These are phyloP conservation scores for Oegoconia quadripuncta DNA, from an alignment of 2,888 invertebrate species.

Conservation along the genomic window DNA sequence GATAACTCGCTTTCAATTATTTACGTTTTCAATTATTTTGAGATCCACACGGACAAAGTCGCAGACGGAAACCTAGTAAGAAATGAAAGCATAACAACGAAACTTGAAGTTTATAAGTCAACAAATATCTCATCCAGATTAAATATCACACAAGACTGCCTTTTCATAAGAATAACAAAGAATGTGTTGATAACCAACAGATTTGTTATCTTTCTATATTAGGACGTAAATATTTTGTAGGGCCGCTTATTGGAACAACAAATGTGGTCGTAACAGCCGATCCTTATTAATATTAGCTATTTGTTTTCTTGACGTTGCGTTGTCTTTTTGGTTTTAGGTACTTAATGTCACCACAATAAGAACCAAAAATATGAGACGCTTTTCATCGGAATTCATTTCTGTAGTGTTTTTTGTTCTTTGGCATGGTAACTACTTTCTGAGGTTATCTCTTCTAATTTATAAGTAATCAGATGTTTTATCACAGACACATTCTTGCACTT, in stretches of 20 bases:
- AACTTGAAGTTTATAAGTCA: not conserved
- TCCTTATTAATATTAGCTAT: slow-evolving; percentile 15
- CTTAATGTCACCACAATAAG: not conserved
- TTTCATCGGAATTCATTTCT: not conserved
- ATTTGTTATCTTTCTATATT: slow-evolving; percentile 29
- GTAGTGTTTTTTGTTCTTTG: too few species aligned
- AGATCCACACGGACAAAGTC: too few species aligned
- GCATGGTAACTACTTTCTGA: too few species aligned
- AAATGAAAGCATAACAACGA: too few species aligned
- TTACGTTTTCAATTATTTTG: too few species aligned
- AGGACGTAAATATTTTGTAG: slow-evolving; percentile 20
- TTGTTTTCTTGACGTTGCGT: slow-evolving; percentile 8
- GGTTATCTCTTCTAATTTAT: too few species aligned
- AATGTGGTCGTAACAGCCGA: not conserved
- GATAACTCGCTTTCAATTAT: too few species aligned
- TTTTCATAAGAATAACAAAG: slow-evolving; percentile 31
- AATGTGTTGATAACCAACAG: slow-evolving; percentile 29
- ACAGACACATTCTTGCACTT: too few species aligned
- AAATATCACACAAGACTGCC: slow-evolving; percentile 15
- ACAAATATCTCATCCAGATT: slow-evolving; percentile 2
- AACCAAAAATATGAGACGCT: not conserved
- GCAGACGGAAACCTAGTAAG: too few species aligned
- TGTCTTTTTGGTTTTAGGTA: slow-evolving; percentile 2
- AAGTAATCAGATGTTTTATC: too few species aligned
- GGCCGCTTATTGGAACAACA: slow-evolving; percentile 14